A percentile compares a stretch with the other conserved stretches of the same genome.
phyloP scores from a whole-genome alignment of 1,140 invertebrate genomes.

The Anoplolepis gracilipes region DNA sequence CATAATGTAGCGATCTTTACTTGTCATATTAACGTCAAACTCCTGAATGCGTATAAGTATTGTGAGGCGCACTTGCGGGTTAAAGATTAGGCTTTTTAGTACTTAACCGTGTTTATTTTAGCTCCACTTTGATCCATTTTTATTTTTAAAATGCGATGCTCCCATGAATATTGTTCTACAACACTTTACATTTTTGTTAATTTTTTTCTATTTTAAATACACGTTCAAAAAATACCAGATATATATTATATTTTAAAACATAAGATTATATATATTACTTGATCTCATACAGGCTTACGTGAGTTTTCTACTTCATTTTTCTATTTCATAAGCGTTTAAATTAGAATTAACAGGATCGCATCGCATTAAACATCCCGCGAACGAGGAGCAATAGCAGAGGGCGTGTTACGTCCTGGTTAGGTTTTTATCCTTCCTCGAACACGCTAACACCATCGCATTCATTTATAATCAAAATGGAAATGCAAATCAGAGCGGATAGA shows the following conservation, averaged over 20 bases:
- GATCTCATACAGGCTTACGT: not conserved
- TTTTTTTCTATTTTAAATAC: not conserved
- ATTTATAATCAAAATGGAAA: slow-evolving; percentile 50
- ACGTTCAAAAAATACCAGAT: not conserved
- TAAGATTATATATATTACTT: not conserved
- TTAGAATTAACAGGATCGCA: not conserved
- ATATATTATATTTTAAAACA: not conserved
- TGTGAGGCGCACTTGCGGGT: not conserved
- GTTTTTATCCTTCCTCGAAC: not conserved
- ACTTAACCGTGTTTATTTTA: not conserved
- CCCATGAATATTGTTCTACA: not conserved
- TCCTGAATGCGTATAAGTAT: slow-evolving; percentile 2
- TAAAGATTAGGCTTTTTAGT: not conserved
- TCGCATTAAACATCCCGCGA: slow-evolving; percentile 4
- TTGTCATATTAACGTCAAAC: slow-evolving; percentile 21
- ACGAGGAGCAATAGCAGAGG: slow-evolving; percentile 16
- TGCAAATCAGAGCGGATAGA: slow-evolving; percentile 10
- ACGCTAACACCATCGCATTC: slow-evolving; percentile 23
- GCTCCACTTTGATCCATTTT: not conserved
- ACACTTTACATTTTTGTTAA: not conserved
- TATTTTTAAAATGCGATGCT: not conserved
- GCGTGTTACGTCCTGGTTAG: slow-evolving; percentile 21
- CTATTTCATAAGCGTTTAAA: not conserved
- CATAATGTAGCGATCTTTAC: slow-evolving; percentile 36
- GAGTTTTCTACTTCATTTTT: slow-evolving; percentile 1